phyloP scores from a whole-genome alignment of 2,113 vertebrate genomes.

The Galbula dea region DNA sequence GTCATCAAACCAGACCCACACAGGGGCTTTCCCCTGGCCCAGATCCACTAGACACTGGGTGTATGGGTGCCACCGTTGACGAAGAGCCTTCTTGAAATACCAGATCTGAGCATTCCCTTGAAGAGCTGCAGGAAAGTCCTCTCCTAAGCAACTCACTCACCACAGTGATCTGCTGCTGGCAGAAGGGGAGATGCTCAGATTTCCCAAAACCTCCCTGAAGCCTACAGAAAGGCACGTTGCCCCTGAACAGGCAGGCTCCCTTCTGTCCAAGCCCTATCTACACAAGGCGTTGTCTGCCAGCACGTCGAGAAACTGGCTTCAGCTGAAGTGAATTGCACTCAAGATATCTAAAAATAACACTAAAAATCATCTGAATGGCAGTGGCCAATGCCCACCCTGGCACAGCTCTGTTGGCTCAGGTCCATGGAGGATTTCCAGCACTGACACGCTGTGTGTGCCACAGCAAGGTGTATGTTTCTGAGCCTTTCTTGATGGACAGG shows the following conservation, averaged over 20 bases:
- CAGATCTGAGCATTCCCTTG: not conserved
- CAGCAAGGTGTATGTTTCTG: not conserved
- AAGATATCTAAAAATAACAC: not conserved
- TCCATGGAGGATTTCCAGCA: not conserved
- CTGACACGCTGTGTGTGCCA: fast-evolving
- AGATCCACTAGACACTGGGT: not conserved
- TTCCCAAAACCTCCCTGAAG: not conserved
- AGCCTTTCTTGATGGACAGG: not conserved
- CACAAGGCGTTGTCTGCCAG: not conserved
- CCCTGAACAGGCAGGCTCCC: fast-evolving
- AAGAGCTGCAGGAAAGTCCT: not conserved
- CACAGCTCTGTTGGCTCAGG: not conserved
- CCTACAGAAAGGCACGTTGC: not conserved
- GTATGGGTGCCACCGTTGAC: not conserved
- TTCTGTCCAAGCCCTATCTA: too few species aligned
- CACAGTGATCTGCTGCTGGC: not conserved
- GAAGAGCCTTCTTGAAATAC: not conserved
- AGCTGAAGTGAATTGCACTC: not conserved
- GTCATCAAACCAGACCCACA: not conserved
- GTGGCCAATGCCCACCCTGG: not conserved
- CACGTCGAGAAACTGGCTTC: not conserved
- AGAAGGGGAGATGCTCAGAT: not conserved
- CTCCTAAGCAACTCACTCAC: not conserved
- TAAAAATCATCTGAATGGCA: not conserved
- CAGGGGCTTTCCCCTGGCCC: not conserved